Base-by-base conservation (phyloP, 2,888 invertebrate genomes). In the Zonitis immaculata region DNA sequence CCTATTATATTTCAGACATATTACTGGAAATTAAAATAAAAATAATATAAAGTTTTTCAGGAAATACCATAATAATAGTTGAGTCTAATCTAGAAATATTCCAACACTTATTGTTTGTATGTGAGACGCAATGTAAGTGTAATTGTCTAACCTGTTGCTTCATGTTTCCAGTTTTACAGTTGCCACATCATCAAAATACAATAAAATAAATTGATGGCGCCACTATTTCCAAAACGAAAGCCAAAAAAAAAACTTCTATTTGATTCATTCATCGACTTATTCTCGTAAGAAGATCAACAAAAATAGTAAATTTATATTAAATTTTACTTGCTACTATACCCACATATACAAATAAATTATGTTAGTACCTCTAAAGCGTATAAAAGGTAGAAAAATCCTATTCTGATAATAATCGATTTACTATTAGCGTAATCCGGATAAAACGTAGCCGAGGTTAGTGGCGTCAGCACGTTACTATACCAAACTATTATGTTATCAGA, bases 371-470 rank as follows among this genome's bases (percentile, higher is more conserved):
- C n/a, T n/a, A 18, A 5, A 22, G 3, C 3, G 22, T 22, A 22
- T 22, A 22, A 22, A 22, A 54, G 52, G 53, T 51, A 51, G 53
- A 58, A 55, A 52, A 52, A 54, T 49, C 49, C 52, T 54, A 59
- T 59, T n/a, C 56, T 8, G 8, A 16, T 52, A 53, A 60, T 52
- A 55, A 60, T 60, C 57, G 60, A 60, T 60, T 60, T 58, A 49
- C 60, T 57, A 58, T 60, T 56, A 60, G 56, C 56, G 56, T 63
- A 65, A 65, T 63, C 65, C 65, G 61, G 61, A 63, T 61, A 61
- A 61, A 59, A 58, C 35, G 42, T 50, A 49, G 50, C 44, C 47
- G 48, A 50, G 26, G 45, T 43, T 53, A 48, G 51, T 57, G 57
- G 57, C 59, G 60, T 59, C 60, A 57, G 59, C 58, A 49, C 52